phyloP scores from a whole-genome alignment of 2,113 vertebrate genomes.

The Rousettus leschenaultii region DNA sequence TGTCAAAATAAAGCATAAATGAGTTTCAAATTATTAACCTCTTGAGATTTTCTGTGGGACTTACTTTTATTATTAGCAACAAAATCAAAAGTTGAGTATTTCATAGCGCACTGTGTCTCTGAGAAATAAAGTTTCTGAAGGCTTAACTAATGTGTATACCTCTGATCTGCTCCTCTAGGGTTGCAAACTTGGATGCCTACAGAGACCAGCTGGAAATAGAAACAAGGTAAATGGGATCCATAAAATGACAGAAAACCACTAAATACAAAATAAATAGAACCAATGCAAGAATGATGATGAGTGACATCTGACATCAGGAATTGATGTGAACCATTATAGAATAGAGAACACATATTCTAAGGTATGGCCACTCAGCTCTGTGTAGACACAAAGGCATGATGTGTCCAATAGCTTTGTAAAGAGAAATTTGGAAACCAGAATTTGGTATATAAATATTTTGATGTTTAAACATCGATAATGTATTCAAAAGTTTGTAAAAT shows the following conservation, averaged over 20 bases:
- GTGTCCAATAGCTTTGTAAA: background rate
- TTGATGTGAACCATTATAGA: background rate
- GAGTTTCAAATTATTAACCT: background rate
- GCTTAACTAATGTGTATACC: background rate
- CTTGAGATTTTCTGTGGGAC: background rate
- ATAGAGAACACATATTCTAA: background rate
- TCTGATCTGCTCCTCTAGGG: background rate
- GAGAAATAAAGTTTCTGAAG: background rate
- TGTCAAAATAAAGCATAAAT: background rate
- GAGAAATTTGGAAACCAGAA: background rate
- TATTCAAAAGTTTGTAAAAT: conserved; percentile 2
- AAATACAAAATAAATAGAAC: conserved; percentile 20
- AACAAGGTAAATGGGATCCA: background rate
- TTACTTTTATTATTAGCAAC: background rate
- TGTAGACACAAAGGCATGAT: background rate
- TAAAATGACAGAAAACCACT: conserved; percentile 23
- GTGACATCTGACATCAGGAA: background rate
- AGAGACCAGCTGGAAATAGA: background rate
- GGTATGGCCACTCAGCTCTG: background rate
- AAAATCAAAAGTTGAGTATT: background rate
- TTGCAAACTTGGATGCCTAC: background rate
- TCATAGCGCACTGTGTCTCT: background rate
- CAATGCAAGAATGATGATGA: background rate
- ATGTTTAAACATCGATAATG: background rate
- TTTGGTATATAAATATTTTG: background rate